A percentile compares a stretch with the other conserved stretches of the same genome.
phyloP scores from a whole-genome alignment of 2,888 invertebrate genomes.

The Agrochola lota region DNA sequence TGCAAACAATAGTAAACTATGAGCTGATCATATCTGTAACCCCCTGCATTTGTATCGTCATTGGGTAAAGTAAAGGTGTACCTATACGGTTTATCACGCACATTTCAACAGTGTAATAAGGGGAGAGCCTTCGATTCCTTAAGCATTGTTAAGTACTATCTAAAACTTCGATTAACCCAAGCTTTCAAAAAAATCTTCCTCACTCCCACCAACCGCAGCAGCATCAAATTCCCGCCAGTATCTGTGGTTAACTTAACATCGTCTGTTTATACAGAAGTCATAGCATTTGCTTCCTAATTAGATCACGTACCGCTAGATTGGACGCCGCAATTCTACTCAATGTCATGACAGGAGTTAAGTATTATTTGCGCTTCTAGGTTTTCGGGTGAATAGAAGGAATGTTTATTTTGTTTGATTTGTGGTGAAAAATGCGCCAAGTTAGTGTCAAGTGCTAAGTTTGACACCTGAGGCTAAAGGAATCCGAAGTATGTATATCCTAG shows the following conservation, averaged over 20 bases:
- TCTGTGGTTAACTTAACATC: conserved; percentile 24
- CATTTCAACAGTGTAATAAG: no score
- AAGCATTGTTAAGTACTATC: not conserved
- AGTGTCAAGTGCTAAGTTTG: not conserved
- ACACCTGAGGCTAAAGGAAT: not conserved
- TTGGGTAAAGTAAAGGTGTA: not conserved
- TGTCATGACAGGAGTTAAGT: conserved; percentile 39
- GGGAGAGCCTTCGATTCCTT: not conserved
- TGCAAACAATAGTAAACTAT: not conserved
- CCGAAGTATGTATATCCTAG: not conserved
- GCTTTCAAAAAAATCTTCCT: not conserved
- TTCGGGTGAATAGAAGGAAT: not conserved
- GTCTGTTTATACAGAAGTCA: conserved; percentile 49
- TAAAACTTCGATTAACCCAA: not conserved
- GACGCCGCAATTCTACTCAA: conserved; percentile 39
- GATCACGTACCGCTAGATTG: conserved; percentile 60
- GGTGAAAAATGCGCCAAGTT: not conserved
- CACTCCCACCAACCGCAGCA: not conserved
- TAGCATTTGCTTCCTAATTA: conserved; percentile 59
- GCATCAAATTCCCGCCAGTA: not conserved
- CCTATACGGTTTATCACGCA: not conserved
- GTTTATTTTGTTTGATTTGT: not conserved
- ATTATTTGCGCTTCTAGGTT: conserved; percentile 31
- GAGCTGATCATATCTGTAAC: not conserved
- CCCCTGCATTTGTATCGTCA: not conserved